Base-by-base conservation (phyloP, 2,888 invertebrate genomes). In the Hydriomena furcata region DNA sequence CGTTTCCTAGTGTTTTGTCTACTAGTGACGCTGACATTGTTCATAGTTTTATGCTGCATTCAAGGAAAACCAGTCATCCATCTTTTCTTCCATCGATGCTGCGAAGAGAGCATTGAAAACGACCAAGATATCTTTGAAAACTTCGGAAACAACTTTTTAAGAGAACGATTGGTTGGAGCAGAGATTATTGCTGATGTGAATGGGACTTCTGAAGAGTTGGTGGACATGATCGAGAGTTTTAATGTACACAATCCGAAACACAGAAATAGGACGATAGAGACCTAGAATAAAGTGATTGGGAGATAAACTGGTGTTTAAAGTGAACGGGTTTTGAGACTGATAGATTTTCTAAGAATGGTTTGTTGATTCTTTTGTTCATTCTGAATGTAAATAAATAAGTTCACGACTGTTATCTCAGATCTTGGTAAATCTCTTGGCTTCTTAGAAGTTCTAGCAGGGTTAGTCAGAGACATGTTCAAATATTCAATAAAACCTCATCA, bases 81-180 rank as follows among this genome's bases (percentile, higher is more conserved):
- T 37, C 54, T 86, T 0, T 83, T 84, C 55, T 84, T 85, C 49
- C 77, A 76, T 12, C 72, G 81, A 8, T 85, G 87, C 52, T 87
- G 83, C 37, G 77, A 76, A 7, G 83, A 82, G 0, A 79, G 82
- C 21, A 84, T 85, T 0, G 87, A 87, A 52, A 87, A 87, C 32
- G 86, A 87, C 47, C 82, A 82, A 45, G 80, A 79, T 0, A 75
- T 84, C 0, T 82, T 77, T 45, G 84, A 87, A 42, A 82, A 81
- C 57, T 78, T 84, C 7, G 77, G 79, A 0, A 76, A 84, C 8
- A 88, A 84, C 40, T 82, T 76, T 34, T 52, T 86, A 0, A 79
- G 74, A 36, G 89, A 89, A 46, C 63, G 84, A 0, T 55, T 88
- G 0, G 68, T 84, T 0, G 82, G 76, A 6, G 69, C 66, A 1